Base-by-base conservation (phyloP, 1,140 invertebrate genomes). In the Ips nitidus region DNA sequence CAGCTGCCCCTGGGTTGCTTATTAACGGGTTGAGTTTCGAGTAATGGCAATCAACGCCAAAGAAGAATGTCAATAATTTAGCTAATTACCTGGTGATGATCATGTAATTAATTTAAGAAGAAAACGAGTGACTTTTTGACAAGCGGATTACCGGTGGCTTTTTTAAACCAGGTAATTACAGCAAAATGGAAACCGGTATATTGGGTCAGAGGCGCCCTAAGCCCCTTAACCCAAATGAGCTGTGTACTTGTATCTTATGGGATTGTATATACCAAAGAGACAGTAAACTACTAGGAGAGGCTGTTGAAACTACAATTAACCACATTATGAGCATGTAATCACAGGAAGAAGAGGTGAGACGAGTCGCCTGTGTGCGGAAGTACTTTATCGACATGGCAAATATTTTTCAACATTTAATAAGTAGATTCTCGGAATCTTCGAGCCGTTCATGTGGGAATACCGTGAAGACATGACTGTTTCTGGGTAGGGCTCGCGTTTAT, bases 391-490 rank as follows among this genome's bases (percentile, higher is more conserved):
- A 22, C 60, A 47, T 47, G 60, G 40, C 45, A 50, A 62, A 62
- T 62, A 62, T 47, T 45, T 45, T 62, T 41, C 22, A 52, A 43
- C 41, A 22, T 62, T 62, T 62, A 62, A 47, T 62, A 52, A 62
- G 60, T 52, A 45, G 60, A 50, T 62, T 62, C 60, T 36, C 42
- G 45, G 60, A 62, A 62, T 62, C 45, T 62, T 36, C 60, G 60
- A 41, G 60, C 36, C 50, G 36, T 62, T 45, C 36, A 62, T 62
- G 60, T 62, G 60, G 60, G 60, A 62, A 62, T 62, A 62, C 60
- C 60, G 60, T 40, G 42, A 52, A 52, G 42, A 62, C 36, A 62
- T 52, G 42, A 41, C 60, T 8, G 38, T 62, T 52, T 62, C 42
- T 62, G 60, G 60, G 60, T 47, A 47, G 60, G 60, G 60, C 60